phyloP scores from a whole-genome alignment of 2,797 vertebrate species.

The Urophycis tenuis region DNA sequence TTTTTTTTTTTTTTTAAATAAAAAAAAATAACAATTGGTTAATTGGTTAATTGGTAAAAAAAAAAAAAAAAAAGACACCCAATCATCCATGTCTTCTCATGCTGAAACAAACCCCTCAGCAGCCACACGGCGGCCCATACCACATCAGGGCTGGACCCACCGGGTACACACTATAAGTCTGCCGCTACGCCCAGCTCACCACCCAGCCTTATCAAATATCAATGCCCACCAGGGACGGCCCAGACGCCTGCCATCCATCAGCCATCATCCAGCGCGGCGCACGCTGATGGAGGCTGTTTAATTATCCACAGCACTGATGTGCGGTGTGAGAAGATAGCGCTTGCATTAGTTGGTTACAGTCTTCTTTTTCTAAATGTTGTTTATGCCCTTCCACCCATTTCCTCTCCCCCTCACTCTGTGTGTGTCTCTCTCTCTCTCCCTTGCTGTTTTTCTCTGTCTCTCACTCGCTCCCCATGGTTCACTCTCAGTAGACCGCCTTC shows the following conservation, averaged over 20 bases:
- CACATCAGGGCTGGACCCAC: no score
- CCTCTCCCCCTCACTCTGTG: constrained; percentile 26
- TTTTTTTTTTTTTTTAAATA: no score
- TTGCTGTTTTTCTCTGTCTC: constrained; percentile 16
- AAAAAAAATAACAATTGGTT: no score
- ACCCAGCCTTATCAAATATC: not conserved
- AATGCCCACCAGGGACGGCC: not conserved
- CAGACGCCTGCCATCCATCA: not conserved
- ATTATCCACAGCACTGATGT: constrained; percentile 1
- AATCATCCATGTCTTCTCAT: no score
- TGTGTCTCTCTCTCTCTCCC: constrained; percentile 13
- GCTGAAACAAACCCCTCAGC: no score
- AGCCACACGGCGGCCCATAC: no score
- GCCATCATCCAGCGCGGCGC: no score
- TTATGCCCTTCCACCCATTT: constrained; percentile 6
- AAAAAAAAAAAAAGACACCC: no score
- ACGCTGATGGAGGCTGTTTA: not conserved
- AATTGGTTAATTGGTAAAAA: no score
- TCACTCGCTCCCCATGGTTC: constrained; percentile 53
- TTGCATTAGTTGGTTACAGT: constrained; percentile 20
- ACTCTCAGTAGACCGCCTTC: constrained; percentile 67
- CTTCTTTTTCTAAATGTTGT: constrained; percentile 23
- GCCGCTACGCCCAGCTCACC: not conserved
- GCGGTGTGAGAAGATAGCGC: not conserved
- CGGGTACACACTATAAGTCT: not conserved